Evolutionary conservation across 2,113 vertebrate genomes (phyloP).

Genomic region (Hydropotes inermis): DNA sequence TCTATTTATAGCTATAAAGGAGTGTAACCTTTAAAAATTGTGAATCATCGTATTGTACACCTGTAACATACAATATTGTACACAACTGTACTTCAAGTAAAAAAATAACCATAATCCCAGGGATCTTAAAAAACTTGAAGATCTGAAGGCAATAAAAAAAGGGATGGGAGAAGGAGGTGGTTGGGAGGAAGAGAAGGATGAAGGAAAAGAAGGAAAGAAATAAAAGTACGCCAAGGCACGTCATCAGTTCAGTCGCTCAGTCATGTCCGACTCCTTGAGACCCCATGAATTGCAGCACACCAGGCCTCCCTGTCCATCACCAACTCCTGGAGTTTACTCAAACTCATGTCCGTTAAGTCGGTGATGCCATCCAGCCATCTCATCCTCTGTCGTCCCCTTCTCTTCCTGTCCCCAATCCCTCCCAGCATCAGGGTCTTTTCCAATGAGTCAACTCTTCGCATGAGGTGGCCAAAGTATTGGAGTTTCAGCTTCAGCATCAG

Average conservation of each 20-base stretch:
- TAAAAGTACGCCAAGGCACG: background rate
- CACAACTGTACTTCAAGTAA: background rate
- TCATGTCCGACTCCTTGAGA: too few species aligned
- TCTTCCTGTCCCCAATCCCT: too few species aligned
- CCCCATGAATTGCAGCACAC: too few species aligned
- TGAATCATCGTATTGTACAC: background rate
- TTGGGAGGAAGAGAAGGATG: background rate
- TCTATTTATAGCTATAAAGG: background rate
- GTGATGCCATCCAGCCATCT: too few species aligned
- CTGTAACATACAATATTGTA: background rate
- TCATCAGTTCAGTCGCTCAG: background rate
- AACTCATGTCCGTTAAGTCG: too few species aligned
- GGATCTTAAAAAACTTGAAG: background rate
- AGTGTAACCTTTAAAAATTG: background rate
- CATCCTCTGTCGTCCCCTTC: too few species aligned
- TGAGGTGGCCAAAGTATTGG: too few species aligned
- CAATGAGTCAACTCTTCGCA: too few species aligned
- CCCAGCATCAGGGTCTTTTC: too few species aligned
- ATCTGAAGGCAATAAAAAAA: background rate
- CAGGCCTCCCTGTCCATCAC: too few species aligned
- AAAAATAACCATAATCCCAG: background rate
- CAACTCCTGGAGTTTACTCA: too few species aligned
- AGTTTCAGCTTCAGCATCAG: too few species aligned
- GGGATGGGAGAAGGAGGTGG: background rate
- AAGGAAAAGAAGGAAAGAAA: background rate